Percentiles rank a stretch among this genome's conserved stretches.
Conservation (phyloP, 2,797 vertebrate genomes). For the Mormyrus hasselquistii region DNA sequence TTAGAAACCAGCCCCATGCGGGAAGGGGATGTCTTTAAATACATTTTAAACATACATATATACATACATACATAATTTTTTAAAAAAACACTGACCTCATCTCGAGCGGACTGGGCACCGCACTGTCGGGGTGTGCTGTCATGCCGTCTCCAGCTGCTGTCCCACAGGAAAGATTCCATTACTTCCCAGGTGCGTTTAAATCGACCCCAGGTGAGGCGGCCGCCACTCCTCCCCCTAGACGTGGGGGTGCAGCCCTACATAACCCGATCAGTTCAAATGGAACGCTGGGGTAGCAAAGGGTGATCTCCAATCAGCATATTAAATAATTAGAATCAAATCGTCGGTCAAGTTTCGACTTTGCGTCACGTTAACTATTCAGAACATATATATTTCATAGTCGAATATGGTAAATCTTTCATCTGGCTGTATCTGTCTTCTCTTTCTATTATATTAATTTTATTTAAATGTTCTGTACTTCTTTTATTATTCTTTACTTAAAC, state of each 20-base stretch:
- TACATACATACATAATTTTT: too few relatives aligned
- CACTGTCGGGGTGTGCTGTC: constrained; percentile 45
- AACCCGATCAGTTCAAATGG: neutral
- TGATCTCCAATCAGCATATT: neutral
- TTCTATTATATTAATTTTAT: neutral
- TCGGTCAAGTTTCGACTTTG: neutral
- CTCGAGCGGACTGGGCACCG: constrained; percentile 53
- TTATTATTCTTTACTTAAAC: neutral
- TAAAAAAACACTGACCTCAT: constrained; percentile 45
- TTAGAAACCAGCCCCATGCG: neutral
- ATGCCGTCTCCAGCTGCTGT: constrained; percentile 34
- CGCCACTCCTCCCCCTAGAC: neutral
- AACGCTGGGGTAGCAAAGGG: neutral
- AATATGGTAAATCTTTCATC: neutral
- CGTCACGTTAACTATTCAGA: neutral
- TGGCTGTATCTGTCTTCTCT: neutral
- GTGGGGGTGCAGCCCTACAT: neutral
- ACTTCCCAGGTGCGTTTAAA: constrained; percentile 46
- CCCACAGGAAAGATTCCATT: constrained; percentile 17
- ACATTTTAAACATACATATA: neutral
- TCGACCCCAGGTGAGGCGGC: constrained; percentile 51
- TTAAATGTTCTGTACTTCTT: neutral
- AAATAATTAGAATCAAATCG: neutral
- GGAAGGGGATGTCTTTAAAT: neutral
- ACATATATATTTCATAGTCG: neutral